phyloP scores from a whole-genome alignment of 2,113 vertebrate genomes.

The Hyla sarda region DNA sequence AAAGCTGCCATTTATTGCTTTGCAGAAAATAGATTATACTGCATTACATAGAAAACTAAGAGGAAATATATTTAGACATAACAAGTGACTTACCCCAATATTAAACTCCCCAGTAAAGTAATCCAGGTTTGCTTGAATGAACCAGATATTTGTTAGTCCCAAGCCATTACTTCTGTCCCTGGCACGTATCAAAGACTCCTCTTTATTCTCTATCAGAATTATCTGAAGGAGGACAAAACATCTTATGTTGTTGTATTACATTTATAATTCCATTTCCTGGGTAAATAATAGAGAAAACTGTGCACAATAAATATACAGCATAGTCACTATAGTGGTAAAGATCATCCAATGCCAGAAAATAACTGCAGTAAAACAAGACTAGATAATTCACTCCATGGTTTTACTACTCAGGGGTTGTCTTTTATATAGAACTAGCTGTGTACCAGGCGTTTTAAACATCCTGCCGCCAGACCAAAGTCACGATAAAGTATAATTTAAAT shows the following conservation, averaged over 20 bases:
- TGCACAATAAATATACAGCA: not conserved
- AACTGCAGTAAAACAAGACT: too few relatives aligned
- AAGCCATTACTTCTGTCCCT: conserved; percentile 84
- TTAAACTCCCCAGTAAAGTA: conserved; percentile 92
- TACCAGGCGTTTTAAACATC: too few relatives aligned
- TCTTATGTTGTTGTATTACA: conserved; percentile 9
- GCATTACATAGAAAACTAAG: not conserved
- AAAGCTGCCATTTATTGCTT: not conserved
- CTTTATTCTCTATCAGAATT: conserved; percentile 95
- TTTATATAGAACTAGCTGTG: too few relatives aligned
- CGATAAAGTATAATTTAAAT: too few relatives aligned
- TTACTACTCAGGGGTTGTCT: too few relatives aligned
- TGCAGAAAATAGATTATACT: not conserved
- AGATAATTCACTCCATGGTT: too few relatives aligned
- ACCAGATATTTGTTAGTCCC: conserved; percentile 87
- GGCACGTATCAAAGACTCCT: conserved; percentile 89
- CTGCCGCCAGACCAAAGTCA: too few relatives aligned
- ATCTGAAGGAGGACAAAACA: conserved; percentile 73
- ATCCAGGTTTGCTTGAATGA: conserved; percentile 95
- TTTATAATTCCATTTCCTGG: not conserved
- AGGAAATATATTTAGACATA: not conserved
- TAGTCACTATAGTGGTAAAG: not conserved
- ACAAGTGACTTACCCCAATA: conserved; percentile 85
- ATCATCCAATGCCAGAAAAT: too few relatives aligned
- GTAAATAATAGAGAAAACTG: not conserved